Evolutionary conservation across 1,140 invertebrate species (phyloP), one percentile per base, ranked within the genome.

Genomic region (Linepithema humile): DNA sequence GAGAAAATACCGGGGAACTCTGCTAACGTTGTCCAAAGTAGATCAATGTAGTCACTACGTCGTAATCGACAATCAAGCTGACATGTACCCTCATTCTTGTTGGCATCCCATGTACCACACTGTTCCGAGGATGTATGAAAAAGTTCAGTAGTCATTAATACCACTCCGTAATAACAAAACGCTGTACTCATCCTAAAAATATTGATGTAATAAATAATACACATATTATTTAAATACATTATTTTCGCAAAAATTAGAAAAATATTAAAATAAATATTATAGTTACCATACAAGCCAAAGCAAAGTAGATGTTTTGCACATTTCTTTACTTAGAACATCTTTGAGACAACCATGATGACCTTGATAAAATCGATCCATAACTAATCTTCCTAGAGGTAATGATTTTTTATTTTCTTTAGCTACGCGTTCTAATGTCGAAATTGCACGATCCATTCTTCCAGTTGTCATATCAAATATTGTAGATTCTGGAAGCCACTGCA

Each of bases 1-100:
- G 98, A 96, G 91, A 99, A 97, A 83, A 99, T 97, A 57, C 98
- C 98, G 48, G 98, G 98, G 95, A 99, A 99, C 95, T 99, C 98
- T 0, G 98, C 98, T 15, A 99, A 93, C 0, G 98, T 99, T 26
- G 98, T 99, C 98, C 98, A 99, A 23, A 99, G 93, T 9, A 99
- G 94, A 94, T 99, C 98, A 93, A 98, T 97, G 91, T 99, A 99
- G 92, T 99, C 98, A 0, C 96, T 96, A 20, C 97, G 98, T 89
- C 96, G 96, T 40, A 99, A 94, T 59, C 96, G 96, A 80, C 96
- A 96, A 95, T 96, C 93, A 96, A 97, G 9, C 95, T 93, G 85
- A 95, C 93, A 89, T 87, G 78, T 93, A 94, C 82, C 89, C 26
- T 93, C 90, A 62, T 92, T 87, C 4, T 88, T 77, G 29, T 88